Base-by-base conservation (phyloP, 2,888 invertebrate species). In the Apocheima hispidaria region DNA sequence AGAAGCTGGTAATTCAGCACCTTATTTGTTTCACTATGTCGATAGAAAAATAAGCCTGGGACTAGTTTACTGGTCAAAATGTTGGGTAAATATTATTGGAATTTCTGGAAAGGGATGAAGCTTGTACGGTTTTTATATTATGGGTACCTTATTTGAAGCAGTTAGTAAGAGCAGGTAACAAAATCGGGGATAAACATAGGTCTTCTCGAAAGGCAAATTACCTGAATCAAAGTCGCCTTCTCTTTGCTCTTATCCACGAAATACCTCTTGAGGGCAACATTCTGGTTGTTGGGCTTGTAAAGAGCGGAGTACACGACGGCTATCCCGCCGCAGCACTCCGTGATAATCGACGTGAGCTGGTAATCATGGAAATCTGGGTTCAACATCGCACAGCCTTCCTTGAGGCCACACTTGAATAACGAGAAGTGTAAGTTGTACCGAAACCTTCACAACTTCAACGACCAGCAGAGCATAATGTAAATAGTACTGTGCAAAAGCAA, bases 221-320 rank as follows among this genome's bases (percentile, higher is more conserved):
- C 94, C 88, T 94, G 93, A 73, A 95, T 94, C 69, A 95, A 83
- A 77, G 85, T 90, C 9, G 94, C 94, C 72, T 96, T 95, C 64
- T 91, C 91, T 72, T 94, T 94, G 16, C 94, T 94, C 77, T 94
- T 94, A 75, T 97, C 97, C 82, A 97, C 94, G 76, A 96, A 95
- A 84, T 96, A 96, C 76, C 95, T 95, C 79, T 97, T 97, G 30
- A 97, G 88, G 3, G 96, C 96, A 56, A 97, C 94, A 88, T 95
- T 93, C 68, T 94, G 94, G 59, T 94, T 94, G 52, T 93, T 94
- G 7, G 95, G 94, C 65, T 94, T 92, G 82, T 96, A 95, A 68
- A 94, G 93, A 12, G 95, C 96, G 49, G 96, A 93, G 78, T 95
- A 95, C 20, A 97, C 96, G 2, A 94, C 94, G 9, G 96, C 96